These are phyloP conservation scores for Gambelia wislizenii DNA, from an alignment of 2,797 vertebrate species.

Conservation along the genomic window DNA sequence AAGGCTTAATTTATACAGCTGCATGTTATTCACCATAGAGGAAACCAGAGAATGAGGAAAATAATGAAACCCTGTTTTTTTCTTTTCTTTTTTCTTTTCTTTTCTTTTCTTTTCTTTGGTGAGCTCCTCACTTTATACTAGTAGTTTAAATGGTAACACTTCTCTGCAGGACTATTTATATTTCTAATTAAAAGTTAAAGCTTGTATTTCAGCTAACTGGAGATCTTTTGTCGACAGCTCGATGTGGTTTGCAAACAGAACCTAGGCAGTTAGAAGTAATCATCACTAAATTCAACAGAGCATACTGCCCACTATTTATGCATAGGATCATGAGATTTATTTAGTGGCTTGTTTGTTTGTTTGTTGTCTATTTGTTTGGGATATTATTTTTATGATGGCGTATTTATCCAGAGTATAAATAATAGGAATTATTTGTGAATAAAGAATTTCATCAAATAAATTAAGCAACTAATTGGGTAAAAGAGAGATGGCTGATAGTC, in stretches of 20 bases:
- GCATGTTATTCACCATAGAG: not conserved
- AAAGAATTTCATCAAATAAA: not conserved
- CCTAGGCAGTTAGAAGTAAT: not conserved
- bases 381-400: not conserved
- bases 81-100: not conserved
- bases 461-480: not conserved
- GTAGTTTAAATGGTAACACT: not conserved
- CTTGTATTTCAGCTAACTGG: not conserved
- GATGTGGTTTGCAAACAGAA: not conserved
- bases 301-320: not conserved
- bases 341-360: not conserved
- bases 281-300: not conserved
- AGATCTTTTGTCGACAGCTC: not conserved
- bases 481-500: not conserved
- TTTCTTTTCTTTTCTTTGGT: not conserved
- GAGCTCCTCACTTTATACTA: not conserved
- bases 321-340: not conserved
- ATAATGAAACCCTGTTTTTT: not conserved
- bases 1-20: no score
- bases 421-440: no score
- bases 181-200: slow-evolving; percentile 5
- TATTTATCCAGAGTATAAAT: no score
- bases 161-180: not conserved
- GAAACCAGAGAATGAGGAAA: not conserved
- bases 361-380: not conserved